Base-by-base conservation (phyloP, 2,888 invertebrate genomes). In the Leuctra nigra region DNA sequence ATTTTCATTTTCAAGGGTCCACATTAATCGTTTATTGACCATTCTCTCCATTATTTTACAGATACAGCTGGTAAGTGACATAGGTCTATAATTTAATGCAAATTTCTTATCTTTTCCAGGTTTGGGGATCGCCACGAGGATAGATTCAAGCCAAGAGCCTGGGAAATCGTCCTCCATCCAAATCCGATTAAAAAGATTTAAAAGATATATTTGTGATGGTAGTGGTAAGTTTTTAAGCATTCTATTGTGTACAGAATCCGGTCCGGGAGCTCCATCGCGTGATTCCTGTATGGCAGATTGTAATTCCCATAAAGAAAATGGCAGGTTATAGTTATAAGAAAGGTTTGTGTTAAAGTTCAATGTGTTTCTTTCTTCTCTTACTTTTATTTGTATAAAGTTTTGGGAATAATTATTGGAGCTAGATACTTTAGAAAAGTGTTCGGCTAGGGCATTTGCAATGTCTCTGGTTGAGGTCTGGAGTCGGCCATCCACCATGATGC, bases 111-210 rank as follows among this genome's bases (percentile, higher is more conserved):
- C n/a, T n/a, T n/a, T n/a, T n/a, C n/a, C n/a, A n/a, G n/a, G n/a
- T n/a, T n/a, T n/a, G n/a, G n/a, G n/a, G n/a, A n/a, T n/a, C n/a
- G n/a, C n/a, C n/a, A n/a, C n/a, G n/a, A n/a, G n/a, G n/a, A n/a
- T n/a, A n/a, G n/a, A n/a, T n/a, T n/a, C n/a, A n/a, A n/a, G n/a
- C n/a, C n/a, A n/a, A n/a, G 24, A 9, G 20, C 16, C 11, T 55
- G 55, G 55, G 20, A 55, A 55, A 16, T 25, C 16, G 20, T 29
- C 55, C 29, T 55, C 33, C 11, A 13, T 1, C 50, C 39, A 55
- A 16, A 48, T 2, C 16, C 50, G 29, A 24, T 55, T 55, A 25
- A 55, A 7, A 29, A 47, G 47, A 2, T 35, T 11, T 7, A 50
- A 24, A 25, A 55, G 13, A 13, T 48, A 35, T 36, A 18, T 13